Base-by-base conservation (phyloP, 2,797 vertebrate species). In the Australoheros facetus region DNA sequence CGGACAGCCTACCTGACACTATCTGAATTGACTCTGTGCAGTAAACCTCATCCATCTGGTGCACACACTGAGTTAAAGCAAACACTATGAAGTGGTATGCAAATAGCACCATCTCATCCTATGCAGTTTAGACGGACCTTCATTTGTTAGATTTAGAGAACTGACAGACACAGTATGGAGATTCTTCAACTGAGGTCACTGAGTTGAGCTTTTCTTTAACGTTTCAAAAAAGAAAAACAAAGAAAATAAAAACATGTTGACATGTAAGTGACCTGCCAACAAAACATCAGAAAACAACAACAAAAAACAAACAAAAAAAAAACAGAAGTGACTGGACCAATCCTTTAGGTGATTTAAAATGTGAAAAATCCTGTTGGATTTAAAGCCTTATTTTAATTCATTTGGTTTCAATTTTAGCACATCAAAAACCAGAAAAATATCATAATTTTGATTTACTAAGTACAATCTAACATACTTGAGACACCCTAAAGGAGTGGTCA, bases 401-500 rank as follows among this genome's bases (percentile, higher is more conserved):
- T 8, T 79, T 58, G 26, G 1, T 13, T 34, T 48, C 17, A 12
- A 14, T 59, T 73, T 28, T 42, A 64, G 13, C 4, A 45, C 13
- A 64, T 34, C 3, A 28, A 64, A 56, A 71, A 28, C 6, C 37
- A 59, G 10, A 77, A n/a, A 72, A 34, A 55, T 30, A 60, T 5
- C 77, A 54, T 19, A 56, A 72, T 53, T 48, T 54, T 71, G 4
- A 69, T 51, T 69, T 13, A 3, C 57, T 26, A 56, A 51, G 30
- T 56, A 53, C 12, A 62, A 55, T 83, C 7, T 34, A 77, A 78
- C 69, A 30, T 30, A 81, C 42, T 79, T 73, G 62, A 77, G 78
- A 96, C 96, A 97, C 95, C 98, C 98, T 97, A 98, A 97, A 99
- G 97, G 97, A 99, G 97, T 95, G 97, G 98, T 98, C 95, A 71